These are phyloP conservation scores for Leptopilina boulardi DNA, from an alignment of 1,140 invertebrate species.

Conservation along the genomic window DNA sequence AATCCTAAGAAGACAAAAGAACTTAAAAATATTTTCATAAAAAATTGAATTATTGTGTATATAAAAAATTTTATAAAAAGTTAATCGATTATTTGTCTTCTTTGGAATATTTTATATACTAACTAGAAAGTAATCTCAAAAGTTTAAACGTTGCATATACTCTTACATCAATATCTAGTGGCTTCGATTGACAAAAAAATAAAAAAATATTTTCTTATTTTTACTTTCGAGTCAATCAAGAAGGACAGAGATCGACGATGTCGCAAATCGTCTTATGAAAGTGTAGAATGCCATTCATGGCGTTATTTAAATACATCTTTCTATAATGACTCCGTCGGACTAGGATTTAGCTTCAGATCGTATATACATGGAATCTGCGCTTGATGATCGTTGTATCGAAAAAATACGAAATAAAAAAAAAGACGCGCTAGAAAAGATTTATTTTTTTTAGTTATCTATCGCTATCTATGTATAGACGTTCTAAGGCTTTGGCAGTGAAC, in stretches of 20 bases:
- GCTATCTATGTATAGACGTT: conserved; percentile 73
- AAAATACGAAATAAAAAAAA: conserved; percentile 16
- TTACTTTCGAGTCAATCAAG: background rate
- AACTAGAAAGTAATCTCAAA: background rate
- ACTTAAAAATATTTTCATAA: background rate
- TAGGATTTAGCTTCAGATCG: conserved; percentile 74
- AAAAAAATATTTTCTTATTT: background rate
- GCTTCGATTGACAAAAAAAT: background rate
- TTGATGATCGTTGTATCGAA: conserved; percentile 30
- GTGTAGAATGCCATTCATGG: conserved; percentile 51
- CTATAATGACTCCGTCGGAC: conserved; percentile 69
- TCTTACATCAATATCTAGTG: background rate
- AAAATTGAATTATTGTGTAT: too few relatives aligned
- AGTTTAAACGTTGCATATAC: background rate
- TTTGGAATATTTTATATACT: background rate
- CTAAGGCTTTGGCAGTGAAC: conserved; percentile 76
- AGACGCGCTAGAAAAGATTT: background rate
- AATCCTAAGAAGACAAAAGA: background rate
- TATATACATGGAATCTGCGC: conserved; percentile 67
- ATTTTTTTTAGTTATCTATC: conserved; percentile 35
- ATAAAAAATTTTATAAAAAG: too few relatives aligned
- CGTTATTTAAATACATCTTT: conserved; percentile 54
- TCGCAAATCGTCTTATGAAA: conserved; percentile 43
- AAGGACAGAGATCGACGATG: conserved; percentile 50
- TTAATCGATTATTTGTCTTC: too few relatives aligned